These are phyloP conservation scores for Drosophila testacea DNA, from an alignment of 2,888 invertebrate species.

Conservation along the genomic window DNA sequence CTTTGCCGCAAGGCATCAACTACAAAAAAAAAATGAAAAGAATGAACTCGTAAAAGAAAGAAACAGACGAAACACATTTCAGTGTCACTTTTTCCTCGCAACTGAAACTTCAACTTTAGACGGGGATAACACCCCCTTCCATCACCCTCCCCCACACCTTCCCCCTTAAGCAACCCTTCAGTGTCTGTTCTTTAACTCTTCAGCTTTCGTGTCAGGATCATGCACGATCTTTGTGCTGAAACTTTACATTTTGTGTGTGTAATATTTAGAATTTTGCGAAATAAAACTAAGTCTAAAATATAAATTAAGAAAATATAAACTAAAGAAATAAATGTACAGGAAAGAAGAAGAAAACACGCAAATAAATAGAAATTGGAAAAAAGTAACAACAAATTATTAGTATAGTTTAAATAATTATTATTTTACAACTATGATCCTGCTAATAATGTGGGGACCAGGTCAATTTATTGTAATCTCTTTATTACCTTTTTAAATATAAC, in stretches of 20 bases:
- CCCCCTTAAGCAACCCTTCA: not conserved
- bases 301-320: too few relatives aligned
- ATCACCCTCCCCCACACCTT: not conserved
- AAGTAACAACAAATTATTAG: too few relatives aligned
- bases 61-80: conserved; percentile 50
- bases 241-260: not conserved
- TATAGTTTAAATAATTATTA: too few relatives aligned
- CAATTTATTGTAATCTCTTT: too few relatives aligned
- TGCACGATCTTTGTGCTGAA: not conserved
- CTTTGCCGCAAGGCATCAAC: conserved; percentile 47
- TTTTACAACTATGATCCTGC: too few relatives aligned
- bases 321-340: too few relatives aligned
- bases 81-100: conserved; percentile 36
- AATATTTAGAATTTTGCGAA: too few relatives aligned
- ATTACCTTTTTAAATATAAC: too few relatives aligned
- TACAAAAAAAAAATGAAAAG: conserved; percentile 6
- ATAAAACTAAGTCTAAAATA: too few relatives aligned
- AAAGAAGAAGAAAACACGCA: too few relatives aligned
- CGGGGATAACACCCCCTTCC: not conserved
- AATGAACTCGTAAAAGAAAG: conserved; percentile 14
- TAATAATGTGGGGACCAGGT: too few relatives aligned
- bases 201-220: not conserved
- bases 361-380: too few relatives aligned
- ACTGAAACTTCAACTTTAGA: conserved; percentile 4
- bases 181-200: not conserved